phyloP scores from a whole-genome alignment of 2,888 invertebrate species.

The Panopea generosa region DNA sequence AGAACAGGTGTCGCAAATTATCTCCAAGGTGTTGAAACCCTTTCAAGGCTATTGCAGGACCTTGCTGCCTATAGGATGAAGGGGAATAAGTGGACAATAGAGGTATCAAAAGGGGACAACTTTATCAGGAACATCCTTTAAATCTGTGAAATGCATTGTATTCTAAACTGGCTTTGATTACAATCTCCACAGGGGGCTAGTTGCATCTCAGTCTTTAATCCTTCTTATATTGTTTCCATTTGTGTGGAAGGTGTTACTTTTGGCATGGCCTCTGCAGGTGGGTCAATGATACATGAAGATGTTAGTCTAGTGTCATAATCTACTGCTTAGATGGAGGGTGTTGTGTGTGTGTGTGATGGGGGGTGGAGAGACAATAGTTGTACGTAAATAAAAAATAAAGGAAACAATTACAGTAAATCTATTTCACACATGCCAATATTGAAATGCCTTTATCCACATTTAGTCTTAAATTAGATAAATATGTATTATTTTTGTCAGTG shows the following conservation, averaged over 20 bases:
- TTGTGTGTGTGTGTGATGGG: no score
- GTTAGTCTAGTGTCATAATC: no score
- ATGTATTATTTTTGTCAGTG: no score
- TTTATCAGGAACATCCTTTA: background rate
- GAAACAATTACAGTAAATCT: no score
- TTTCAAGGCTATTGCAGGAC: background rate
- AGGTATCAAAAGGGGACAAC: background rate
- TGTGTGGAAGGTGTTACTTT: background rate
- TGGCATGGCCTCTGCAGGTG: background rate
- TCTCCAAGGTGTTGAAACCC: slow-evolving; percentile 10
- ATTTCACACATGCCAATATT: no score
- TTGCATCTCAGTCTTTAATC: background rate
- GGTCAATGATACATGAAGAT: no score
- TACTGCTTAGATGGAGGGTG: no score
- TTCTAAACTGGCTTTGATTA: background rate
- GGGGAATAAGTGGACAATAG: slow-evolving; percentile 9
- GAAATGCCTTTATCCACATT: no score
- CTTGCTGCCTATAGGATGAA: background rate
- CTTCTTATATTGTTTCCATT: slow-evolving; percentile 14
- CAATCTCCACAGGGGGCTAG: background rate
- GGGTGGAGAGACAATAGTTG: no score
- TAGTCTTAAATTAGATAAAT: no score
- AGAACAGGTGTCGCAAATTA: slow-evolving; percentile 20
- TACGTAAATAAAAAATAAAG: no score
- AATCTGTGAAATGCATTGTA: slow-evolving; percentile 31